These are phyloP conservation scores for Paragorgia papillata DNA, from an alignment of 92 coral and sea anemone genomes.

Conservation along the genomic window DNA sequence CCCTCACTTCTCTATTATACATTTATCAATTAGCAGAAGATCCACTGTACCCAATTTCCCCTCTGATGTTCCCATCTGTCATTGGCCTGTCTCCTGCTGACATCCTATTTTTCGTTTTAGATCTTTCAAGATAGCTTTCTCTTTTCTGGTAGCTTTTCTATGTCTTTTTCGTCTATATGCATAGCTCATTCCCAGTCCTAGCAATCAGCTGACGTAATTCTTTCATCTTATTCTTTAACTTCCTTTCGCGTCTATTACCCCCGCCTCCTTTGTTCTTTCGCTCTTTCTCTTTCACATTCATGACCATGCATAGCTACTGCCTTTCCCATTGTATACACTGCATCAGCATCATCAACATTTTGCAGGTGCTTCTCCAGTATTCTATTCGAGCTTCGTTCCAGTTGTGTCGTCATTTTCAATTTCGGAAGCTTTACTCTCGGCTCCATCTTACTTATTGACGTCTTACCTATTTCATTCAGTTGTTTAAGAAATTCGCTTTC, in stretches of 20 bases:
- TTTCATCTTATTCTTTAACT: conserved; percentile 28
- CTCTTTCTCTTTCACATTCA: conserved; percentile 11
- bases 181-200: conserved; percentile 37
- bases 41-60: too few species aligned
- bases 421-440: background rate
- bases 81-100: too few species aligned
- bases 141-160: conserved; percentile 16
- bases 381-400: background rate
- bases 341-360: background rate
- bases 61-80: too few species aligned
- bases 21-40: too few species aligned
- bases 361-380: background rate
- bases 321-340: conserved; percentile 8
- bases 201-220: conserved; percentile 22
- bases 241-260: conserved; percentile 43
- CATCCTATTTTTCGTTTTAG: too few species aligned
- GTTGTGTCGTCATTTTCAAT: background rate
- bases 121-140: conserved; percentile 15
- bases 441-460: background rate
- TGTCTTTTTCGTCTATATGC: conserved; percentile 21
- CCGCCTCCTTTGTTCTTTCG: conserved; percentile 19
- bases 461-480: background rate
- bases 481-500: conserved; percentile 1
- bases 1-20: too few species aligned
- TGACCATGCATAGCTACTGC: background rate